A percentile compares a stretch with the other conserved stretches of the same genome.
These are phyloP conservation scores for Lichenostomus cassidix DNA, from an alignment of 2,113 vertebrate species.

Conservation along the genomic window DNA sequence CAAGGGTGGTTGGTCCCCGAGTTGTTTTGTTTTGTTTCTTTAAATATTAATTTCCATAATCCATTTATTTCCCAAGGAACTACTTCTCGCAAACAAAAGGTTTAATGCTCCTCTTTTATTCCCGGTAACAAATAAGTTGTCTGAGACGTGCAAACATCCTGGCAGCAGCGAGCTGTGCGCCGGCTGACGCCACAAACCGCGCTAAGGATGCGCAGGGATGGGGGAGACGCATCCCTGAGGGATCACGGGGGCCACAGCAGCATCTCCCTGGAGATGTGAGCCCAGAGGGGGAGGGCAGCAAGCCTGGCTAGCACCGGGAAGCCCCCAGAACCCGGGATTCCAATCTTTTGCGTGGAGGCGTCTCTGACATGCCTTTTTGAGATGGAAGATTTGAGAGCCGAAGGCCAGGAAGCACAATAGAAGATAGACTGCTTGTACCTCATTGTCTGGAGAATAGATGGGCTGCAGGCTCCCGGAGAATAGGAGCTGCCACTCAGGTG, in stretches of 20 bases:
- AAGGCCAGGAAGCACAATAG: slow-evolving; percentile 43
- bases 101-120: slow-evolving; percentile 47
- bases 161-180: background rate
- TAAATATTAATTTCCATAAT: slow-evolving; percentile 65
- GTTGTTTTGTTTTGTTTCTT: slow-evolving; percentile 56
- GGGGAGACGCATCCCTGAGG: background rate
- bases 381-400: slow-evolving; percentile 40
- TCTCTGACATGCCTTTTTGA: slow-evolving; percentile 9
- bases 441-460: slow-evolving; percentile 79
- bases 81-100: slow-evolving; percentile 36
- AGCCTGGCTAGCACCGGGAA: fast-evolving
- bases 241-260: background rate
- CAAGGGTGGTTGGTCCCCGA: slow-evolving; percentile 37
- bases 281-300: background rate
- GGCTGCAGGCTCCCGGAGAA: slow-evolving; percentile 74
- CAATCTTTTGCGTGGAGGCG: background rate
- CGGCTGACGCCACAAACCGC: fast-evolving
- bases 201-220: fast-evolving
- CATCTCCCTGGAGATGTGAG: background rate
- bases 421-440: slow-evolving; percentile 51
- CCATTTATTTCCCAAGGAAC: slow-evolving; percentile 55
- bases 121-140: slow-evolving; percentile 38
- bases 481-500: slow-evolving; percentile 77
- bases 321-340: background rate
- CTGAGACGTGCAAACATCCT: background rate